Base-by-base conservation (phyloP, 2,888 invertebrate genomes). In the Prenolepis imparis region DNA sequence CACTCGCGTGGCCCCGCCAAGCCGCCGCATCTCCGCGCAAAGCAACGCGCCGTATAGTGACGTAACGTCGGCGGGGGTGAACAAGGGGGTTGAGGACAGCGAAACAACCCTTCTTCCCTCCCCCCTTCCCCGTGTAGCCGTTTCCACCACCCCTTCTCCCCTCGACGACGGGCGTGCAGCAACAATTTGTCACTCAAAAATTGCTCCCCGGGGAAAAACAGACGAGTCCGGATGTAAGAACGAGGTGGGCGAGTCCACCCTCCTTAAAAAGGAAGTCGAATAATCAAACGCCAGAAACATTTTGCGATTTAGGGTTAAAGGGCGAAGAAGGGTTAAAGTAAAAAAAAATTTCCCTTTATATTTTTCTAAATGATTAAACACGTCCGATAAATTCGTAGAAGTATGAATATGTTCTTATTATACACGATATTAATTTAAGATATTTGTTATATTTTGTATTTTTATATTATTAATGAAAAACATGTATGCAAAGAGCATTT, bases 151-250 rank as follows among this genome's bases (percentile, higher is more conserved):
- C 41, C 57, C 72, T 15, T 68, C 57, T n/a, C n/a, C 28, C 28
- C 28, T 28, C 28, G 41, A 78, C 39, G 64, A 75, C 52, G 64
- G 55, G 15, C 39, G 78, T 59, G 68, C 78, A 59, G 57, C 78
- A 78, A 78, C 70, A 70, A 78, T 78, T 78, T 70, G 70, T 78
- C 70, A 48, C 32, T 68, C 59, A 78, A 78, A 78, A 78, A 68
- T 68, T 68, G 18, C 44, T 32, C 41, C 15, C 68, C 21, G 11
- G 21, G 41, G 57, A 44, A 59, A 77, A 68, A 59, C 44, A 44
- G 55, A 66, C 39, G 4, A 55, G 21, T 68, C 28, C 28, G 15
- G 41, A 55, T 9, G 41, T 41, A 64, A 64, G 52, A 75, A 41
- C 55, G 28, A 28, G 28, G 28, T 9, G 41, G 32, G 18, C 32